Evolutionary conservation across 2,797 vertebrate species (phyloP), one percentile per base, ranked within the genome.

Genomic region (Pangasius mekongensis): DNA sequence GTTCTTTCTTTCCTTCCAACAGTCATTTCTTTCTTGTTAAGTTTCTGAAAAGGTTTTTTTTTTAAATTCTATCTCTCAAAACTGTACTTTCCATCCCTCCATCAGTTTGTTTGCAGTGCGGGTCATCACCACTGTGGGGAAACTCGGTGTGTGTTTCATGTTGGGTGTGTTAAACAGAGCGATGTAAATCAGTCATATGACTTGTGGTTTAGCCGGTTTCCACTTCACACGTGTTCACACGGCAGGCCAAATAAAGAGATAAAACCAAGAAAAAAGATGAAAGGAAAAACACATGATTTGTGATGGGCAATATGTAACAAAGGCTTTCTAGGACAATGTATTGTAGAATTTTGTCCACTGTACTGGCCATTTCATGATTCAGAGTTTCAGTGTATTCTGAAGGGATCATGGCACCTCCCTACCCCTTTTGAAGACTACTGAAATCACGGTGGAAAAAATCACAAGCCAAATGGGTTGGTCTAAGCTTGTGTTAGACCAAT

Each of bases 181-280:
- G 33, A 82, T 82, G 56, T 3, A 58, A 60, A 24, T 81, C 54
- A 62, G 56, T 82, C 80, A 62, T n/a, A 27, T 82, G 78, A 82
- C 33, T 39, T 62, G 80, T 62, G 58, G 58, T 62, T 62, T 62
- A 62, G 5, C 14, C 80, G 27, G 58, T 43, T 82, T 82, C 58
- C 36, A 62, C 56, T 60, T 81, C 33, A 81, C 54, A 24, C 20
- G 18, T 58, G 56, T 62, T 60, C 47, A 62, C 10, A 62, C 9
- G 36, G 80, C 33, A 82, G 56, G 52, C 20, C 27, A 82, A 39
- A 82, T 39, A 56, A 36, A 81, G 78, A 62, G 77, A 58, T 58
- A 36, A 56, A 80, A 36, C 52, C 56, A 3, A 49, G 62, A 39
- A 36, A 60, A 56, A 80, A 33, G 30, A 62, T 82, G 22, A 80